phyloP scores from a whole-genome alignment of 2,797 vertebrate species.

The Trachops cirrhosus region DNA sequence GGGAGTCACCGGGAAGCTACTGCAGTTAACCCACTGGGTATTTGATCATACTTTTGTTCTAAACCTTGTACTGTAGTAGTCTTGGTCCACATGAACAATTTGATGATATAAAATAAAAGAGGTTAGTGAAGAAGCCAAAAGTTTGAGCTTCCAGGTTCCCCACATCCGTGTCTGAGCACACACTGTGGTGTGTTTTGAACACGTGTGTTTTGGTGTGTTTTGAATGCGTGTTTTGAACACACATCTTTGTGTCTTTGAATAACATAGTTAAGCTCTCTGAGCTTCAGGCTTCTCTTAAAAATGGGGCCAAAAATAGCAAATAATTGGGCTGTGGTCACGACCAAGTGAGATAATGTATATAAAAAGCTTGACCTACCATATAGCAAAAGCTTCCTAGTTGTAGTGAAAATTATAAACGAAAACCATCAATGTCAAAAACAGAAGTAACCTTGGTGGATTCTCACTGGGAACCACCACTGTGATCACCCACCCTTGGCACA shows the following conservation, averaged over 20 bases:
- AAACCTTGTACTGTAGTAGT: not conserved
- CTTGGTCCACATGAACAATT: not conserved
- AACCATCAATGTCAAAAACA: not conserved
- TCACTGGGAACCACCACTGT: not conserved
- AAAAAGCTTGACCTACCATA: not conserved
- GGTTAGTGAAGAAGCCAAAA: not conserved
- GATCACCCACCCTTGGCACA: not conserved
- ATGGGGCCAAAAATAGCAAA: not conserved
- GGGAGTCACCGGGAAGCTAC: not conserved
- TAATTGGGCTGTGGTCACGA: not conserved
- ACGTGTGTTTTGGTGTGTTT: not conserved
- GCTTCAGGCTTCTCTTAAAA: not conserved
- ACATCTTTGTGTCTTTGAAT: not conserved
- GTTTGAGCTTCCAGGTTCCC: not conserved
- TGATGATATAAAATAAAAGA: not conserved
- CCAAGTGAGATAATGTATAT: not conserved
- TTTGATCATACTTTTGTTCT: not conserved
- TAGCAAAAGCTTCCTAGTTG: not conserved
- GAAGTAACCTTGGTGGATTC: not conserved
- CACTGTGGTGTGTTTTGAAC: not conserved
- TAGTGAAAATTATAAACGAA: not conserved
- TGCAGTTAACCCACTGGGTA: fast-evolving
- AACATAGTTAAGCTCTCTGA: not conserved
- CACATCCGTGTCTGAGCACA: not conserved
- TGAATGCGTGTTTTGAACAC: too few species aligned